These are phyloP conservation scores for Sus cebifrons DNA, from an alignment of 2,797 vertebrate species.

Conservation along the genomic window DNA sequence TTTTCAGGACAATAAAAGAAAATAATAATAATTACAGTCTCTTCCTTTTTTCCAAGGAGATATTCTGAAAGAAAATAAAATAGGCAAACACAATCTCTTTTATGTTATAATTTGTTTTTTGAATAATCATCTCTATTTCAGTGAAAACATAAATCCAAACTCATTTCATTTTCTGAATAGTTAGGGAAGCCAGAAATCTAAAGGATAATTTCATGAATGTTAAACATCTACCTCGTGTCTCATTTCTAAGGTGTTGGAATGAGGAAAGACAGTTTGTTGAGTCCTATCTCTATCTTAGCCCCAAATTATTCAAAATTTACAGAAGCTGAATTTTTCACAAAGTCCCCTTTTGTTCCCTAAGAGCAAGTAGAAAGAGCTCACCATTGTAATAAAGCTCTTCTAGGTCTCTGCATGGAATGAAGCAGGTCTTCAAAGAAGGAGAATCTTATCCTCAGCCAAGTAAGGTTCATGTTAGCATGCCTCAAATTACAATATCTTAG, in stretches of 20 bases:
- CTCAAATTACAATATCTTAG: not conserved
- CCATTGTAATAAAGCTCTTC: not conserved
- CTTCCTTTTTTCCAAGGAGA: not conserved
- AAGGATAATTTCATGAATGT: not conserved
- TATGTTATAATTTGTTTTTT: not conserved
- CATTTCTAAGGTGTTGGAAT: not conserved
- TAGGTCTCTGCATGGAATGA: not conserved
- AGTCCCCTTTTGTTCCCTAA: not conserved
- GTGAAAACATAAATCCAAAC: not conserved
- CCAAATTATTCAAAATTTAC: not conserved
- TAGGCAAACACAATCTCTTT: not conserved
- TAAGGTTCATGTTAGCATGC: not conserved
- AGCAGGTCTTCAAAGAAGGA: not conserved
- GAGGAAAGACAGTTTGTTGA: not conserved
- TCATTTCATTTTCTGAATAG: constrained; percentile 34
- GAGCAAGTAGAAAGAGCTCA: not conserved
- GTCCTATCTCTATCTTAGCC: not conserved
- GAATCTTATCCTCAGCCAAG: not conserved
- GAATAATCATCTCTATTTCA: not conserved
- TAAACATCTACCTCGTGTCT: not conserved
- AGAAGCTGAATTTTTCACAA: not conserved
- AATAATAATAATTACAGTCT: not conserved
- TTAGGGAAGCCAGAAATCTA: constrained; percentile 9
- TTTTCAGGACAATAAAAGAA: not conserved
- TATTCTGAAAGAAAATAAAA: constrained; percentile 35